A percentile compares a stretch with the other conserved stretches of the same genome.
phyloP scores from a whole-genome alignment of 2,113 vertebrate species.

The Elephantulus edwardii region DNA sequence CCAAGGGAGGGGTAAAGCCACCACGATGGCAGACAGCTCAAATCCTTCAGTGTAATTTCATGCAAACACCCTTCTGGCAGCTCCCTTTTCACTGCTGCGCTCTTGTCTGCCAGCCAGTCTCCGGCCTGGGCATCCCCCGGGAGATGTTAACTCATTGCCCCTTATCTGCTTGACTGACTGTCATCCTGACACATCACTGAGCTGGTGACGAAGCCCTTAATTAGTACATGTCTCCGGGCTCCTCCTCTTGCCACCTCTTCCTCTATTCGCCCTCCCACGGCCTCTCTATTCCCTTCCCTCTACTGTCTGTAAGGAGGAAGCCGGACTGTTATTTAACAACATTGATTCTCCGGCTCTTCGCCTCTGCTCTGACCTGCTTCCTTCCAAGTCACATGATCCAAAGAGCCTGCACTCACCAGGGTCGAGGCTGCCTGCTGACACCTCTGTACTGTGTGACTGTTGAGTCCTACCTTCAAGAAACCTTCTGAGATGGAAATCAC shows the following conservation, averaged over 20 bases:
- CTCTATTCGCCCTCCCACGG: neutral
- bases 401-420: rapidly evolving
- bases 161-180: constrained; percentile 99
- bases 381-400: rapidly evolving
- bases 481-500: neutral
- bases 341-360: neutral
- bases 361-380: neutral
- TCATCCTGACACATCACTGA: constrained; percentile 94
- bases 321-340: rapidly evolving
- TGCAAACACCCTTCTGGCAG: constrained; percentile 93
- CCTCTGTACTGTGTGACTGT: rapidly evolving
- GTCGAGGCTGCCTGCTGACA: too few relatives aligned
- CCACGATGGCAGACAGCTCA: constrained; percentile 84
- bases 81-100: constrained; percentile 87
- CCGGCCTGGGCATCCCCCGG: constrained; percentile 86
- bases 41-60: constrained; percentile 87
- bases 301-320: neutral
- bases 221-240: constrained; percentile 89
- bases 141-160: constrained; percentile 94
- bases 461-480: too few relatives aligned
- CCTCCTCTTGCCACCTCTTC: constrained; percentile 80
- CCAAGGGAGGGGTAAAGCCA: constrained; percentile 69
- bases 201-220: constrained; percentile 94
- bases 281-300: neutral
- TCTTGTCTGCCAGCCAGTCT: constrained; percentile 93